phyloP scores from a whole-genome alignment of 92 coral and sea anemone genomes.

The Phenganax subtilis region DNA sequence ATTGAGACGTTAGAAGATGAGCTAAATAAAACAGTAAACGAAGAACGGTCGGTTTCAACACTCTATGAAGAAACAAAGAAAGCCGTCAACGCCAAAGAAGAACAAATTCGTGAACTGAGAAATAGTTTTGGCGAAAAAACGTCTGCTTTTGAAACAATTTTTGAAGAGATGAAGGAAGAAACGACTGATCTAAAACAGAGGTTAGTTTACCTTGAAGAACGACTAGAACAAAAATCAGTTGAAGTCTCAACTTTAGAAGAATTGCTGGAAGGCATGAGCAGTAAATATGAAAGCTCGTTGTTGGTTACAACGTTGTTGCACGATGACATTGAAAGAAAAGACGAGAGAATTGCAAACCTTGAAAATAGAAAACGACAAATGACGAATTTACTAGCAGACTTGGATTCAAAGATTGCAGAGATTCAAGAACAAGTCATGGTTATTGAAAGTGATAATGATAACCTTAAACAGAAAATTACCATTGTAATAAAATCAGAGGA shows the following conservation, averaged over 20 bases:
- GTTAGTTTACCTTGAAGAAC: not conserved
- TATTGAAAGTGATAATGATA: slow-evolving; percentile 19
- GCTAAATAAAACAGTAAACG: slow-evolving; percentile 6
- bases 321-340: slow-evolving; percentile 20
- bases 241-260: not conserved
- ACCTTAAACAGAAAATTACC: slow-evolving; percentile 5
- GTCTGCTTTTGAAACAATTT: not conserved
- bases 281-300: slow-evolving; percentile 6
- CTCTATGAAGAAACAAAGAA: slow-evolving; percentile 22
- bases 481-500: not conserved
- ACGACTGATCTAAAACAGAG: not conserved
- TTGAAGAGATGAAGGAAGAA: slow-evolving; percentile 12
- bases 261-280: not conserved
- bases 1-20: slow-evolving; percentile 37
- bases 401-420: slow-evolving; percentile 32
- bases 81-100: not conserved
- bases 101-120: not conserved
- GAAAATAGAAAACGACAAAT: slow-evolving; percentile 8
- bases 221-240: not conserved
- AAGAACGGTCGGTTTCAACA: not conserved
- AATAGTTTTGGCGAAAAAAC: not conserved
- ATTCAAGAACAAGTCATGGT: slow-evolving; percentile 27
- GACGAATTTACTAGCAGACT: slow-evolving; percentile 24
- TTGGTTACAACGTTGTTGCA: slow-evolving; percentile 18
- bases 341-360: slow-evolving; percentile 11